Evolutionary conservation across 2,113 vertebrate species (phyloP), one percentile per base, ranked within the genome.

Genomic region (Isichthys henryi): DNA sequence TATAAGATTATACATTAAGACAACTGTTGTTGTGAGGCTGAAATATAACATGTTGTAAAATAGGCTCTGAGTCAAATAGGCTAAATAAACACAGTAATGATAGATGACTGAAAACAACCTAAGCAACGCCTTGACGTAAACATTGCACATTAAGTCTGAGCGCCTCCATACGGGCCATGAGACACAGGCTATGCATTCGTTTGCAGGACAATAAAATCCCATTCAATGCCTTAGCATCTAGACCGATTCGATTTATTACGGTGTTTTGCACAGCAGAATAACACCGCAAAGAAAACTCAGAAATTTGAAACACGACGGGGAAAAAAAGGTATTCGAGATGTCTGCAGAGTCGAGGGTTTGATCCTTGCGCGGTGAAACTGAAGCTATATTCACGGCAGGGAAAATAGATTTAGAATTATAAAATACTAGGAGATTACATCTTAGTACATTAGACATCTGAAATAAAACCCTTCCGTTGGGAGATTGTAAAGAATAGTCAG

Each of bases 351-450:
- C 52, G 13, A 39, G 46, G 86, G 50, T 89, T 84, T 89, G 91
- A 91, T 91, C 80, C 5, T 92, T 92, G 90, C 89, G 90, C 53
- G 21, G 86, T 94, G 94, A 95, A 96, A 96, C 93, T 90, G 84
- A 94, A 96, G 91, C 94, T 94, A 95, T 95, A 96, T 95, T 95
- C 95, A 91, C 91, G 91, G 90, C 93, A 94, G 93, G 27, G 50
- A 53, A 53, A 94, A 94, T 92, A 93, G 94, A 92, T 92, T 91
- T 89, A 91, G 94, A 94, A 95, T 95, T 95, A 95, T 94, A 93
- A 93, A 93, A 92, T 94, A 91, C 83, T 93, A 92, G 91, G 91
- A 94, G 95, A 96, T 96, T 95, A 93, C 92, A 96, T 96, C 95
- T 91, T 92, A 92, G 90, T 94, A 92, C 94, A 94, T 93, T 93